phyloP scores from a whole-genome alignment of 2,797 vertebrate genomes.

The Pitangus sulphuratus region DNA sequence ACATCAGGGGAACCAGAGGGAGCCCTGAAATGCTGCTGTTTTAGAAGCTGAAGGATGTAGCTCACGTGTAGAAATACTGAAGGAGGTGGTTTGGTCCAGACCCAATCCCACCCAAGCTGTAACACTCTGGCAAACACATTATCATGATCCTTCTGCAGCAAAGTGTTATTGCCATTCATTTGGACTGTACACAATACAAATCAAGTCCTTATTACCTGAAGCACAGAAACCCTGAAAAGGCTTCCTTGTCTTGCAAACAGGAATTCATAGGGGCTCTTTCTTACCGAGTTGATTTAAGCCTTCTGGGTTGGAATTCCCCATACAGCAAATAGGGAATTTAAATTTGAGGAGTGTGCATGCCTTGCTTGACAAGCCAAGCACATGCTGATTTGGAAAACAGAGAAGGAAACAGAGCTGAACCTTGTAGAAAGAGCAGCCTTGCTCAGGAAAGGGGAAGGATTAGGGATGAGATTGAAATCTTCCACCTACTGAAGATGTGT shows the following conservation, averaged over 20 bases:
- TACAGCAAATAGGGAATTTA: not conserved
- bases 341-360: not conserved
- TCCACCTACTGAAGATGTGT: not conserved
- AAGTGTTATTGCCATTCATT: not conserved
- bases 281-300: conserved; percentile 7
- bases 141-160: not conserved
- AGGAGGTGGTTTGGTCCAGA: not conserved
- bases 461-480: not conserved
- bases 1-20: not conserved
- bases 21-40: not conserved
- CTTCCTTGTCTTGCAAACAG: not conserved
- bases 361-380: not conserved
- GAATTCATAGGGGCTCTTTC: not conserved
- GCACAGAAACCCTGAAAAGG: not conserved
- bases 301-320: not conserved
- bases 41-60: not conserved
- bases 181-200: not conserved
- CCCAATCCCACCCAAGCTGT: conserved; percentile 12
- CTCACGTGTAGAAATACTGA: not conserved
- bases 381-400: not conserved
- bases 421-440: not conserved
- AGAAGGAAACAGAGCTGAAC: not conserved
- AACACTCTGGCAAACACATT: conserved; percentile 15
- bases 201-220: not conserved
- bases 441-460: not conserved